These are phyloP conservation scores for Exephanes ischioxanthus DNA, from an alignment of 2,888 invertebrate species.

Conservation along the genomic window DNA sequence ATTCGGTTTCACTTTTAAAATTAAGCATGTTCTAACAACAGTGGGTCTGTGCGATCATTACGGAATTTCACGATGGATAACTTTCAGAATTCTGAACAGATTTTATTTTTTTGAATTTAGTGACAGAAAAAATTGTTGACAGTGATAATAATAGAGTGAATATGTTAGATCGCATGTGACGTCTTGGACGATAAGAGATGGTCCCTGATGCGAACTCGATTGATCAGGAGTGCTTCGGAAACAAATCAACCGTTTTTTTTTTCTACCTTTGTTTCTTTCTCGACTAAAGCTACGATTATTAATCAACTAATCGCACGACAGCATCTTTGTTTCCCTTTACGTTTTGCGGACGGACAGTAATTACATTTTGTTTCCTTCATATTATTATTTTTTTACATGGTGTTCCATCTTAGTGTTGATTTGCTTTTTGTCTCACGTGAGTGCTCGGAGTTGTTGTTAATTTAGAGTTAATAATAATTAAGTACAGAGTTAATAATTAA, in stretches of 20 bases:
- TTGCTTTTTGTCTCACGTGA: neutral
- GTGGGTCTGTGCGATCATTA: too few relatives aligned
- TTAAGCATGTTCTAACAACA: too few relatives aligned
- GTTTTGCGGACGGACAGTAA: constrained; percentile 67
- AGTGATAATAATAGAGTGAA: constrained; percentile 3
- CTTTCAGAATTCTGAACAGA: too few relatives aligned
- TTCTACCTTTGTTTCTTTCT: constrained; percentile 27
- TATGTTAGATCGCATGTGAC: constrained; percentile 12
- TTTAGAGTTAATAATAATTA: neutral
- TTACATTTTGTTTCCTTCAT: constrained; percentile 67
- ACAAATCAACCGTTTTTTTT: constrained; percentile 43
- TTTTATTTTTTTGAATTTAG: too few relatives aligned
- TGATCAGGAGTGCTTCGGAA: constrained; percentile 37
- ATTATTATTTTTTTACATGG: constrained; percentile 56
- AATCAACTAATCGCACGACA: constrained; percentile 58
- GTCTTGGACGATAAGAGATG: constrained; percentile 44
- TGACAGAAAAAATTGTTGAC: neutral
- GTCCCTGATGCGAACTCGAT: constrained; percentile 55
- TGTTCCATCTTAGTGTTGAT: constrained; percentile 55
- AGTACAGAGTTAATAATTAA: neutral
- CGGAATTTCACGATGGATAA: too few relatives aligned
- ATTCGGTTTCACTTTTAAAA: neutral
- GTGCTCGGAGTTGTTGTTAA: neutral
- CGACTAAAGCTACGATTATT: constrained; percentile 48
- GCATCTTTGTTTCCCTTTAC: constrained; percentile 56